Conservation (phyloP, 2,113 vertebrate genomes). For the Podilymbus podiceps region DNA sequence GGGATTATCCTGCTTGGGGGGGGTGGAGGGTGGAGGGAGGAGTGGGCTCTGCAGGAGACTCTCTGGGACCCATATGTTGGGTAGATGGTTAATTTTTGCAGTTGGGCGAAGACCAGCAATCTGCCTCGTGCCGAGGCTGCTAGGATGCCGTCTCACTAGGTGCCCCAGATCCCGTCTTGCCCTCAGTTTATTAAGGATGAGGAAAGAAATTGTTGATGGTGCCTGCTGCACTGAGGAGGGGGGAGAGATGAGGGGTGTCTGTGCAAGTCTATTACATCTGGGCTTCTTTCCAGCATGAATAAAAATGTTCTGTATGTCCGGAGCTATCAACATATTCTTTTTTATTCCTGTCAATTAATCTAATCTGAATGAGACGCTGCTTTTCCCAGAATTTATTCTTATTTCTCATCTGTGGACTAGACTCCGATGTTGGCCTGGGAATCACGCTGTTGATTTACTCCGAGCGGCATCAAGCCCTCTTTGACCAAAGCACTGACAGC, state of each 20-base stretch:
- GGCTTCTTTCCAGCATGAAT: slow-evolving; percentile 59
- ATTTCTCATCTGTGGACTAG: not conserved
- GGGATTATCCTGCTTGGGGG: slow-evolving; percentile 34
- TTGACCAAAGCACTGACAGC: not conserved
- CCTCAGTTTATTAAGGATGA: slow-evolving; percentile 9
- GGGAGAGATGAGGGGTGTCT: not conserved
- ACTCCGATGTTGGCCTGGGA: not conserved
- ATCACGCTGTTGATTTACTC: not conserved
- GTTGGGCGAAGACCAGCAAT: not conserved
- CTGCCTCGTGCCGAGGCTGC: not conserved
- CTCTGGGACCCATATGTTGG: slow-evolving; percentile 52
- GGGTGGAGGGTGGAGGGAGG: not conserved
- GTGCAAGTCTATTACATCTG: slow-evolving; percentile 39
- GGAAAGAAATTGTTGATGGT: slow-evolving; percentile 8
- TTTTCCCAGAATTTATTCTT: not conserved
- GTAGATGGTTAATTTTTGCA: slow-evolving; percentile 45
- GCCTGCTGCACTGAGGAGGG: not conserved
- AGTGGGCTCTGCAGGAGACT: slow-evolving; percentile 36
- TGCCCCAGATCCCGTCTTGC: not conserved
- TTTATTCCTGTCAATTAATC: slow-evolving; percentile 60
- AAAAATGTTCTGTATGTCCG: slow-evolving; percentile 1
- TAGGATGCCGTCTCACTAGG: not conserved
- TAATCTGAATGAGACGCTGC: slow-evolving; percentile 3
- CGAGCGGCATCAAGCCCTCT: not conserved
- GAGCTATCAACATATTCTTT: slow-evolving; percentile 45